These are phyloP conservation scores for Eriosoma lanigerum DNA, from an alignment of 1,140 invertebrate genomes.

Conservation along the genomic window DNA sequence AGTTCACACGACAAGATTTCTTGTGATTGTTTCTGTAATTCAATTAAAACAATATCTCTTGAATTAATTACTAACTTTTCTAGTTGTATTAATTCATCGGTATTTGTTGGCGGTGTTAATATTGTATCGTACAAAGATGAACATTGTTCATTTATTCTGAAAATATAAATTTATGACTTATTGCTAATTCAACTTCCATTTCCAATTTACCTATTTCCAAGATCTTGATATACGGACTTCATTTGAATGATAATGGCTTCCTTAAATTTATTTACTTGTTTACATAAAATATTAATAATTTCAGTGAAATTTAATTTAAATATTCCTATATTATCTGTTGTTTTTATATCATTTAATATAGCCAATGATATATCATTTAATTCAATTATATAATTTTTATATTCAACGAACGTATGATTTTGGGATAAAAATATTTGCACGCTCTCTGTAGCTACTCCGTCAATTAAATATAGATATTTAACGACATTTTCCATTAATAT, in stretches of 20 bases:
- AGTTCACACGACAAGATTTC: constrained; percentile 65
- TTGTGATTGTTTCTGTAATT: constrained; percentile 74
- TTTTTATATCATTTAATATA: constrained; percentile 67
- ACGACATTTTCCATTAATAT: constrained; percentile 74
- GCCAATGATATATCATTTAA: constrained; percentile 67
- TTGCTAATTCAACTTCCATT: background rate
- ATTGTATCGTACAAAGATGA: constrained; percentile 77
- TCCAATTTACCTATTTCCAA: constrained; percentile 71
- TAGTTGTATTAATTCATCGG: constrained; percentile 80
- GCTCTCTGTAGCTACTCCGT: constrained; percentile 67
- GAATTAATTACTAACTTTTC: constrained; percentile 75
- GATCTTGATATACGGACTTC: constrained; percentile 77
- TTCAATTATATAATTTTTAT: constrained; percentile 65
- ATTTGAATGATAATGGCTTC: constrained; percentile 72
- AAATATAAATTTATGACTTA: constrained; percentile 50
- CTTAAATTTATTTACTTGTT: constrained; percentile 69
- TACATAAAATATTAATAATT: constrained; percentile 72
- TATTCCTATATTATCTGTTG: constrained; percentile 75
- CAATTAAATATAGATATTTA: constrained; percentile 77
- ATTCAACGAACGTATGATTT: constrained; percentile 70
- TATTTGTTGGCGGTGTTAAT: constrained; percentile 77
- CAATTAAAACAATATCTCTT: constrained; percentile 68
- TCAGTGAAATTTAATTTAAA: constrained; percentile 82
- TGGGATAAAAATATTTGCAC: constrained; percentile 71
- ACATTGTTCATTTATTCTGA: constrained; percentile 82